These are phyloP conservation scores for Propithecus coquereli DNA, from an alignment of 2,113 vertebrate species.

Conservation along the genomic window DNA sequence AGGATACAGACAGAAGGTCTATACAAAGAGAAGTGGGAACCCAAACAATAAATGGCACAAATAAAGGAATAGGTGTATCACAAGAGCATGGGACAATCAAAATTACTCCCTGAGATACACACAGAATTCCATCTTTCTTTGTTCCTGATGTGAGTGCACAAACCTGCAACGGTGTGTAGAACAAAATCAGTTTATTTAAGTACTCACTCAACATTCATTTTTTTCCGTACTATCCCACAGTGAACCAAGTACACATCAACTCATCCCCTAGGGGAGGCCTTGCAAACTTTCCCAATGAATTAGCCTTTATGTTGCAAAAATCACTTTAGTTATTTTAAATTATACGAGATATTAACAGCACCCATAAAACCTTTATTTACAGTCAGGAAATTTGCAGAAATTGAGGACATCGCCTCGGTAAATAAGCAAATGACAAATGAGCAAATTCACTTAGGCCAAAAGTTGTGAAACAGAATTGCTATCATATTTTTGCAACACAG, in stretches of 20 bases:
- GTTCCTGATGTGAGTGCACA: neutral
- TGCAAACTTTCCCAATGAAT: neutral
- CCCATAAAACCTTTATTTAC: neutral
- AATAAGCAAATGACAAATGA: neutral
- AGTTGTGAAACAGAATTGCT: conserved; percentile 73
- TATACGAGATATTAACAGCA: neutral
- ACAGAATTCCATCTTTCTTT: neutral
- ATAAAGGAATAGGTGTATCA: neutral
- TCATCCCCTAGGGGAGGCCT: neutral
- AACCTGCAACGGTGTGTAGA: neutral
- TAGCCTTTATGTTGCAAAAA: neutral
- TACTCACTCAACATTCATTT: neutral
- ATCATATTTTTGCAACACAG: conserved; percentile 67
- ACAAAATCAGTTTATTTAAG: neutral
- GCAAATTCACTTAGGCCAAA: conserved; percentile 43
- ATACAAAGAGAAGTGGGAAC: neutral
- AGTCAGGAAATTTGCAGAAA: conserved; percentile 47
- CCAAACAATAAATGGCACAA: neutral
- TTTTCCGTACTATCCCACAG: neutral
- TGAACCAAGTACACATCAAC: neutral
- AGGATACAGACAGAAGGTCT: neutral
- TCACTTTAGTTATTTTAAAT: conserved; percentile 2
- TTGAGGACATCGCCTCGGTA: conserved; percentile 27
- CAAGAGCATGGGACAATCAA: neutral
- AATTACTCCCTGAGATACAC: neutral